Conservation (phyloP, 1,140 invertebrate species). For the Spodoptera frugiperda region DNA sequence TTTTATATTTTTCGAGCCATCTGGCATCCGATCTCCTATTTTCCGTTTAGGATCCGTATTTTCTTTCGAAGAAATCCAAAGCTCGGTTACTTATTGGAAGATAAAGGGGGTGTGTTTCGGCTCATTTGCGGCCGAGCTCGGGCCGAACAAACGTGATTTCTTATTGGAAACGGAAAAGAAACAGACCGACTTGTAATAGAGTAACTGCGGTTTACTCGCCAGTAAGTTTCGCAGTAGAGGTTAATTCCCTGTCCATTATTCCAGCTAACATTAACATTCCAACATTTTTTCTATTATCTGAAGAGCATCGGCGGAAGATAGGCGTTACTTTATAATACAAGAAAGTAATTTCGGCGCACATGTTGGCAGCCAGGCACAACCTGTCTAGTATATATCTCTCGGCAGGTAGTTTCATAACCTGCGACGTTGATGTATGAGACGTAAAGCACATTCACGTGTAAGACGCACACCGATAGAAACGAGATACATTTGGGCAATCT, state of each 20-base stretch:
- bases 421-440: conserved; percentile 78
- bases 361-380: conserved; percentile 48
- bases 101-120: conserved; percentile 81
- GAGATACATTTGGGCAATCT: conserved; percentile 75
- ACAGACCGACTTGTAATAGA: conserved; percentile 62
- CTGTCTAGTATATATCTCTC: conserved; percentile 76
- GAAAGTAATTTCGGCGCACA: conserved; percentile 39
- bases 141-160: conserved; percentile 77
- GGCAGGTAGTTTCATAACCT: conserved; percentile 78
- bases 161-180: conserved; percentile 68
- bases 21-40: conserved; percentile 63
- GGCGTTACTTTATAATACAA: conserved; percentile 17
- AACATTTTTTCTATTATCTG: conserved; percentile 41
- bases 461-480: conserved; percentile 60
- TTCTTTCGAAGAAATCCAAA: conserved; percentile 66
- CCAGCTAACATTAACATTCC: conserved; percentile 54
- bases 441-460: conserved; percentile 53
- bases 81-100: conserved; percentile 77
- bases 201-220: conserved; percentile 56
- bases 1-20: conserved; percentile 78
- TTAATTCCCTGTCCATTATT: conserved; percentile 56
- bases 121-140: conserved; percentile 76
- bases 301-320: conserved; percentile 17
- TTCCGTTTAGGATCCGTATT: conserved; percentile 59
- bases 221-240: conserved; percentile 42